Evolutionary conservation across 2,888 invertebrate species (phyloP), one percentile per base, ranked within the genome.

Genomic region (Patella pellucida): DNA sequence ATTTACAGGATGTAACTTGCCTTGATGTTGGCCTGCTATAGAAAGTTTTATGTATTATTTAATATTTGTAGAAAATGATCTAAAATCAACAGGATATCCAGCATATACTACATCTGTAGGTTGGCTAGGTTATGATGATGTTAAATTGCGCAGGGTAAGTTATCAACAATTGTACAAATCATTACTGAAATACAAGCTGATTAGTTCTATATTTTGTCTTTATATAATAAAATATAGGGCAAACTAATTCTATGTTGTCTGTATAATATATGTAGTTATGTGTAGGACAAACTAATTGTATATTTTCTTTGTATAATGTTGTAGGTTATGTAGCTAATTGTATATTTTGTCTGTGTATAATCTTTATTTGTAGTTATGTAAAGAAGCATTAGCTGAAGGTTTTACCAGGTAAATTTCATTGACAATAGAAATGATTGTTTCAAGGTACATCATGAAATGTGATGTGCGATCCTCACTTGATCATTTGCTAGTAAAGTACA

Each of bases 111-210:
- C 97, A 0, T 89, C 91, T 79, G 80, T 87, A 94, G 95, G 96
- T 67, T 97, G 97, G 97, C 88, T 97, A 81, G 96, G 96, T 0
- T 97, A 97, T 90, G 93, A 94, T 51, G 95, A 96, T 85, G 95
- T 95, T 73, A 93, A 94, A 84, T 94, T 97, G 4, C 92, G 93
- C 77, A 90, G 93, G 86, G 91, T 91, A 77, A 77, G 76, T 14
- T 41, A 41, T 41, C 41, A 41, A 31, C 31, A 31, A 31, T 5
- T 31, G 27, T 31, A 7, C 31, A 31, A 41, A 41, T 1, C 9
- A 41, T 41, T 41, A 41, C 9, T 0, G 1, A 41, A 41, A 41
- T 41, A 41, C 9, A 9, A 41, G 7, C 41, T 41, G 9, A 9
- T 41, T 41, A 41, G 9, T 41, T 7, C 41, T 9, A 41, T 41